Percentiles rank a stretch among this genome's conserved stretches.
phyloP scores from a whole-genome alignment of 2,797 vertebrate genomes.

The Hylomyscus alleni region DNA sequence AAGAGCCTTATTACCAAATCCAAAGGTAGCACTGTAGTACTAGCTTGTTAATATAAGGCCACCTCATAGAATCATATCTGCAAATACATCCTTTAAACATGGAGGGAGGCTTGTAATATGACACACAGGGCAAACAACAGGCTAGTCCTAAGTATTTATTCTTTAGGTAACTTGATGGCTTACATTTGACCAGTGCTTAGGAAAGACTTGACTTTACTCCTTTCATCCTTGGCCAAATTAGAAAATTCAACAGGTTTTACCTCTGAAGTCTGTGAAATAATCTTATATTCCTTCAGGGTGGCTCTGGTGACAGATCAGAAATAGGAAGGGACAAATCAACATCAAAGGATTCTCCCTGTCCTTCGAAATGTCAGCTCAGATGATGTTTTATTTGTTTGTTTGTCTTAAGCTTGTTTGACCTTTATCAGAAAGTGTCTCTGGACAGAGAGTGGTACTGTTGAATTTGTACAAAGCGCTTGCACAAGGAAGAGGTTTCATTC shows the following conservation, averaged over 20 bases:
- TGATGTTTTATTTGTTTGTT: constrained; percentile 37
- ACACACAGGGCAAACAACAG: not conserved
- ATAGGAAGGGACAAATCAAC: not conserved
- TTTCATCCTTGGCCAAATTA: not conserved
- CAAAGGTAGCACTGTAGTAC: not conserved
- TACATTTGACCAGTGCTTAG: not conserved
- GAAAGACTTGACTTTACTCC: not conserved
- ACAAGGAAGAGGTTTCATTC: not conserved
- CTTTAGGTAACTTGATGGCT: constrained; percentile 12
- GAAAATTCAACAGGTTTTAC: constrained; percentile 15
- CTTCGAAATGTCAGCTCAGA: constrained; percentile 65
- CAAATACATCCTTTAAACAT: not conserved
- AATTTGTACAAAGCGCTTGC: not conserved
- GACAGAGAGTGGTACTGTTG: not conserved
- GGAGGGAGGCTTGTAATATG: not conserved
- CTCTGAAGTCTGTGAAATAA: constrained; percentile 36
- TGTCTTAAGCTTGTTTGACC: constrained; percentile 56
- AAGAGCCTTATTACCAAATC: not conserved
- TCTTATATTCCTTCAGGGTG: not conserved
- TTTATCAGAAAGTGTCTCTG: constrained; percentile 62
- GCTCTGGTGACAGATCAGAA: constrained; percentile 4
- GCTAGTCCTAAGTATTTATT: not conserved
- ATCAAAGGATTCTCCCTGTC: not conserved
- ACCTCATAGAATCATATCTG: not conserved
- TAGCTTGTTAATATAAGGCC: not conserved